Percentiles rank a stretch among this genome's conserved stretches.
Conservation (phyloP, 2,113 vertebrate genomes). For the Acinonyx jubatus region DNA sequence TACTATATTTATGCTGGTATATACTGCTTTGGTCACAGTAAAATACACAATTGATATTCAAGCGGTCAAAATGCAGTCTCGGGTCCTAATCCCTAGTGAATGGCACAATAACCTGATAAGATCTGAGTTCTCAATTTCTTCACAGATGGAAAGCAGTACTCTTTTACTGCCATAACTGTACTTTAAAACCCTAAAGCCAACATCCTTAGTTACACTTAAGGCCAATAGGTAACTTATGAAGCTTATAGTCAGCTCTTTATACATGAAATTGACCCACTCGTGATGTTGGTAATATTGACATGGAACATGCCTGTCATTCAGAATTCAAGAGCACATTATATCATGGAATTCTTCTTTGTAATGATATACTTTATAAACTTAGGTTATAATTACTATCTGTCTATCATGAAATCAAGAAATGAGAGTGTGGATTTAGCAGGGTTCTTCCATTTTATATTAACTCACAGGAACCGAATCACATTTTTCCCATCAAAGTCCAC, state of each 20-base stretch:
- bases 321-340: background rate
- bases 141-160: background rate
- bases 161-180: background rate
- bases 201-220: background rate
- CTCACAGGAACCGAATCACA: background rate
- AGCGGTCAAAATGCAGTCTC: background rate
- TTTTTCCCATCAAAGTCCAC: slow-evolving; percentile 18
- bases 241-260: background rate
- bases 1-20: background rate
- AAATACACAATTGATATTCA: background rate
- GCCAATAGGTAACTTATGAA: slow-evolving; percentile 29
- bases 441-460: background rate
- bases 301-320: background rate
- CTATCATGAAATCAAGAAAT: background rate
- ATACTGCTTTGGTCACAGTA: background rate
- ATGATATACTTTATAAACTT: background rate
- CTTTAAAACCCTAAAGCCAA: slow-evolving; percentile 42
- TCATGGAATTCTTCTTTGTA: background rate
- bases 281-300: background rate
- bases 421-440: background rate
- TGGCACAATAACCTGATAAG: background rate
- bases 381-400: background rate
- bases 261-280: background rate
- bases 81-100: background rate
- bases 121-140: background rate